phyloP scores from a whole-genome alignment of 2,797 vertebrate genomes.

The Buceros bicornis region DNA sequence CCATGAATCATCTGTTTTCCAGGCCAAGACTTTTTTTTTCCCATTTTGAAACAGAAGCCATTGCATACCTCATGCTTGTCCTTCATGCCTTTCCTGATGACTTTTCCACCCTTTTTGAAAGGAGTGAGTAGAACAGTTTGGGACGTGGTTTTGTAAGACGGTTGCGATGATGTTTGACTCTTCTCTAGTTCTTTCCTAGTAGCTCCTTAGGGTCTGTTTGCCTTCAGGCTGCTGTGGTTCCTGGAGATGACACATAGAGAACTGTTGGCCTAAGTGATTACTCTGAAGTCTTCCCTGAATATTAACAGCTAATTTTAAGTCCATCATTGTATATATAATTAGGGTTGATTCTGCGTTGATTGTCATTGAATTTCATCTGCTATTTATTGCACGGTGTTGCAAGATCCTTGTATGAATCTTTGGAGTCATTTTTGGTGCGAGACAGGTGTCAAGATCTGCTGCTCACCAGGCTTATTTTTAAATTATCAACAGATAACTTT shows the following conservation, averaged over 20 bases:
- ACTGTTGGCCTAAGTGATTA: constrained; percentile 31
- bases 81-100: not conserved
- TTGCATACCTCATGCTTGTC: not conserved
- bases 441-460: not conserved
- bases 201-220: constrained; percentile 15
- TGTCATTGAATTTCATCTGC: constrained; percentile 64
- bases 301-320: constrained; percentile 66
- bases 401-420: not conserved
- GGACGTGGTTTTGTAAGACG: not conserved
- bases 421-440: not conserved
- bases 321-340: constrained; percentile 56
- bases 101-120: not conserved
- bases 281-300: constrained; percentile 44
- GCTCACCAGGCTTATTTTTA: constrained; percentile 18
- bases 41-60: not conserved
- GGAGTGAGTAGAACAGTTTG: not conserved
- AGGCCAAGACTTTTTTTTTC: not conserved
- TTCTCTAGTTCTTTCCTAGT: not conserved
- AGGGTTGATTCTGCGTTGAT: constrained; percentile 61
- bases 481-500: not conserved
- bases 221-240: not conserved
- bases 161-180: not conserved
- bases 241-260: constrained; percentile 21
- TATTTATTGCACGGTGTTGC: constrained; percentile 26
- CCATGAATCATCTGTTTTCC: not conserved